These are phyloP conservation scores for Enteromius radiatus DNA, from an alignment of 2,797 vertebrate species.

Conservation along the genomic window DNA sequence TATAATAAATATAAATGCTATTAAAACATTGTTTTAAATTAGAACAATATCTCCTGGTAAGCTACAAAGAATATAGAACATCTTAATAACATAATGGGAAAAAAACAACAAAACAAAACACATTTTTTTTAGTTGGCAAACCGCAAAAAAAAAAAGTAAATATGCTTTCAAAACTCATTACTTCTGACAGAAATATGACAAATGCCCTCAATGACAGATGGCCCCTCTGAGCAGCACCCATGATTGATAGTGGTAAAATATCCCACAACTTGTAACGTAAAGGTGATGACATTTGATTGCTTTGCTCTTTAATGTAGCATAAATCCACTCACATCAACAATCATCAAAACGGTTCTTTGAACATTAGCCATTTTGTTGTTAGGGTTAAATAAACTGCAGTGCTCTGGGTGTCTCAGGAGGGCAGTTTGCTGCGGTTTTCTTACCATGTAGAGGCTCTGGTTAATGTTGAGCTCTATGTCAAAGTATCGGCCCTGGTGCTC, in stretches of 20 bases:
- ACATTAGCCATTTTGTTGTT: constrained; percentile 33
- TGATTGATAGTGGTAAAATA: constrained; percentile 22
- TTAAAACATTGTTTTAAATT: neutral
- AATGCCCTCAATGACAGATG: constrained; percentile 20
- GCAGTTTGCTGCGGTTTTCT: constrained; percentile 64
- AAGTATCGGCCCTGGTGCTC: constrained; percentile 83
- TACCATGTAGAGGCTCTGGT: constrained; percentile 85
- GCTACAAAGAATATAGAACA: neutral
- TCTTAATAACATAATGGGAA: neutral
- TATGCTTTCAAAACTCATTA: constrained; percentile 13
- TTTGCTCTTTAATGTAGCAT: constrained; percentile 29
- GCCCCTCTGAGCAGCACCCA: neutral
- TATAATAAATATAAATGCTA: neutral
- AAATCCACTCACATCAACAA: constrained; percentile 49
- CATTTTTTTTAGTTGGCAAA: neutral
- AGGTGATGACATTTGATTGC: constrained; percentile 28
- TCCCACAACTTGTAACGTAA: neutral
- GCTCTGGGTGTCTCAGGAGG: neutral
- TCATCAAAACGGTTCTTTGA: constrained; percentile 24
- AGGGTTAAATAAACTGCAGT: constrained; percentile 28
- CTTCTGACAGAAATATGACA: constrained; percentile 9
- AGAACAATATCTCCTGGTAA: neutral
- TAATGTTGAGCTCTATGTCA: constrained; percentile 81
- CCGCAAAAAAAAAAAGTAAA: neutral
- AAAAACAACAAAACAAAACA: neutral